These are phyloP conservation scores for Drosophila dives DNA, from an alignment of 2,888 invertebrate species.

Conservation along the genomic window DNA sequence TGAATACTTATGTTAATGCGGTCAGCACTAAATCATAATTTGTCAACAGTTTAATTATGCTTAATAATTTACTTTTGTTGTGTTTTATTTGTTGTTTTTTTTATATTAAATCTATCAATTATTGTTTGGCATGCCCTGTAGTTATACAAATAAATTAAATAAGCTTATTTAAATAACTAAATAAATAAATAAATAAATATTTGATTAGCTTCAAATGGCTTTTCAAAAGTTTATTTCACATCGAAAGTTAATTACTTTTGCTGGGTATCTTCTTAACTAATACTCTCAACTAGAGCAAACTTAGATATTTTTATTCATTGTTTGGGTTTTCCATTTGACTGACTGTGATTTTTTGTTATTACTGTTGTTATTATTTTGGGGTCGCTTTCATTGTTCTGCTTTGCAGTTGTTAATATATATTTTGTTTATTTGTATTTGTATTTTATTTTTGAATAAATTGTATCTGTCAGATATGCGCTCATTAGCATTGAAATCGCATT, in stretches of 20 bases:
- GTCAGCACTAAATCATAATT: slow-evolving; percentile 79
- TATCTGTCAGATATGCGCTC: slow-evolving; percentile 78
- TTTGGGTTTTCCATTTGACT: slow-evolving; percentile 62
- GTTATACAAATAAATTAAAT: background rate
- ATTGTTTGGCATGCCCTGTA: slow-evolving; percentile 30
- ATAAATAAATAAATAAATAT: background rate
- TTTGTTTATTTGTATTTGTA: background rate
- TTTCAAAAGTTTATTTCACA: background rate
- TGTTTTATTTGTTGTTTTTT: slow-evolving; percentile 18
- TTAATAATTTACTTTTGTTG: slow-evolving; percentile 65
- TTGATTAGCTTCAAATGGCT: background rate
- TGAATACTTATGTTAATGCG: slow-evolving; percentile 67
- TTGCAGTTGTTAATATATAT: slow-evolving; percentile 54
- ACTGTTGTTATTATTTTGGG: slow-evolving; percentile 25
- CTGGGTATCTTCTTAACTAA: slow-evolving; percentile 11
- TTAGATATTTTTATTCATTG: slow-evolving; percentile 15
- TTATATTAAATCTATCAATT: slow-evolving; percentile 25
- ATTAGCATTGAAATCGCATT: slow-evolving; percentile 76
- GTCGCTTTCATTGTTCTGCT: slow-evolving; percentile 41
- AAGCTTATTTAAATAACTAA: background rate
- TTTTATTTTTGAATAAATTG: slow-evolving; percentile 58
- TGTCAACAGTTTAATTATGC: slow-evolving; percentile 77
- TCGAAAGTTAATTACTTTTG: background rate
- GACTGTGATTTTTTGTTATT: slow-evolving; percentile 35
- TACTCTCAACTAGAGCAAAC: background rate